Evolutionary conservation across 2,888 invertebrate genomes (phyloP), one percentile per base, ranked within the genome.

Genomic region (Tribolium freemani): DNA sequence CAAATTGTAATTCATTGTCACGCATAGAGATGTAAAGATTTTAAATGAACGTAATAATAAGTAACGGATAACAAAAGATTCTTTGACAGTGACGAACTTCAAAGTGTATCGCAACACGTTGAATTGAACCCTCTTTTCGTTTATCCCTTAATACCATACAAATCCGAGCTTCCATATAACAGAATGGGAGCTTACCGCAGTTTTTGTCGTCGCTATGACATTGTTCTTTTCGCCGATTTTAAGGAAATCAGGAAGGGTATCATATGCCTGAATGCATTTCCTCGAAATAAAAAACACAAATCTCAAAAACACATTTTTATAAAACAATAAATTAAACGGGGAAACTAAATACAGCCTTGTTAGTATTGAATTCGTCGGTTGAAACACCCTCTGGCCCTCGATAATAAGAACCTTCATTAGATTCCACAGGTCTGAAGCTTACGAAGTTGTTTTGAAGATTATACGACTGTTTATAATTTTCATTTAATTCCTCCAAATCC

Each of bases 31-130:
- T 79, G 80, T 78, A 83, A 82, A 83, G 83, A 82, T 82, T 69
- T 83, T 80, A 81, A 86, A 86, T 84, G 86, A 86, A 86, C 84
- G 86, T 82, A 86, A 86, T 86, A 86, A 86, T 86, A 86, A 85
- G 84, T 85, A 83, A 85, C 83, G 82, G 84, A 84, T 84, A 83
- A 86, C 86, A 86, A 86, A 86, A 85, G 86, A 81, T 83, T 80
- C 85, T 85, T 85, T 85, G 84, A 85, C 83, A 82, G 82, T 80
- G 81, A 82, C 80, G 80, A 80, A 86, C 86, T 84, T 86, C 86
- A 86, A 86, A 86, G 86, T 86, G 82, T 81, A 81, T 81, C 76
- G 80, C 82, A 80, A 84, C 84, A 84, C 85, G 84, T 84, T 79
- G 80, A 81, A 82, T 79, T 79, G 77, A 79, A 78, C 83, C 81